Evolutionary conservation across 2,888 invertebrate genomes (phyloP).

Genomic region (Neoitamus cyanurus): DNA sequence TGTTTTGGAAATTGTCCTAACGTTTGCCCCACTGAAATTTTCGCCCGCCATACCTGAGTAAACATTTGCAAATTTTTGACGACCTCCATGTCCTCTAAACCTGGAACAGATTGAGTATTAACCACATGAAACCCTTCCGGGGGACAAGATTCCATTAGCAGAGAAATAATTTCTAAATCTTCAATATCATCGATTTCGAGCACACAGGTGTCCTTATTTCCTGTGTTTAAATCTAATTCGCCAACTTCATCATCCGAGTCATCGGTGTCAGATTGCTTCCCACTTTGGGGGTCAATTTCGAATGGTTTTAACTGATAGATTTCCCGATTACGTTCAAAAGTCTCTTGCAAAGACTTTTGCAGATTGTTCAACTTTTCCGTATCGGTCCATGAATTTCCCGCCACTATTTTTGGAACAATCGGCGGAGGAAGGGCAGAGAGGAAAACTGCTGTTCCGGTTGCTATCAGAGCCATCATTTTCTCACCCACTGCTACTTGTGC

Average conservation of each 20-base stretch:
- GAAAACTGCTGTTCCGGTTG: constrained; percentile 87
- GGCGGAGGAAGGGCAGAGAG: constrained; percentile 83
- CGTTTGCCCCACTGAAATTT: constrained; percentile 69
- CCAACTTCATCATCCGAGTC: constrained; percentile 76
- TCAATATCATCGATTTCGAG: constrained; percentile 87
- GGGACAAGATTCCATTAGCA: constrained; percentile 78
- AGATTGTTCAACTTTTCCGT: constrained; percentile 74
- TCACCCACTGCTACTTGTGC: constrained; percentile 88
- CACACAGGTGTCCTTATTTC: constrained; percentile 83
- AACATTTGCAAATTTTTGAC: constrained; percentile 84
- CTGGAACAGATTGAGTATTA: constrained; percentile 81
- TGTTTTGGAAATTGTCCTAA: constrained; percentile 70
- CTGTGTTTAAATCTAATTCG: constrained; percentile 76
- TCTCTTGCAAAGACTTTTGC: constrained; percentile 76
- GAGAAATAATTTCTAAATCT: constrained; percentile 79
- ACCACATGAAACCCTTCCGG: constrained; percentile 83
- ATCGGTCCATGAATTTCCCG: constrained; percentile 74
- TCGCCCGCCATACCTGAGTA: constrained; percentile 81
- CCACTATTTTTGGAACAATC: constrained; percentile 76
- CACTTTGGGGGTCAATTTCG: constrained; percentile 59
- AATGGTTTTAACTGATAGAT: constrained; percentile 73
- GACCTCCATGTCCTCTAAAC: constrained; percentile 74
- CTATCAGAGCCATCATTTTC: constrained; percentile 86
- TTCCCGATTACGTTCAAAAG: constrained; percentile 78
- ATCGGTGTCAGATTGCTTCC: constrained; percentile 69